phyloP scores from a whole-genome alignment of 2,113 vertebrate species.

The Petrocephalus microphthalmus region DNA sequence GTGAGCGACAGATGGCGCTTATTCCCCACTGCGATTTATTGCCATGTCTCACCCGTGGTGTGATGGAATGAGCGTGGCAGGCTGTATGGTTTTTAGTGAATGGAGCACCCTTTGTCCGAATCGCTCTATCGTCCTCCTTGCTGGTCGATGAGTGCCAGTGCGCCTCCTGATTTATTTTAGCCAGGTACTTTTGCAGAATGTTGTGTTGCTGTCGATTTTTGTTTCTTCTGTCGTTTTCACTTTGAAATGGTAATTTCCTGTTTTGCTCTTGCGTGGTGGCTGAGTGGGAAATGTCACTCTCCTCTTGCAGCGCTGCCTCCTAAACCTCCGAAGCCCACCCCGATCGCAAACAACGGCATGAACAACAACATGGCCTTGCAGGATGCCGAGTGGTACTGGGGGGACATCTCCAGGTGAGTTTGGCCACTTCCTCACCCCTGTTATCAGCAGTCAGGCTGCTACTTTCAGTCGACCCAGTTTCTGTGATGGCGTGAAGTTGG shows the following conservation, averaged over 20 bases:
- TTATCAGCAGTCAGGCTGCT: not conserved
- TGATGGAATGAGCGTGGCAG: slow-evolving; percentile 43
- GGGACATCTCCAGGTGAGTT: slow-evolving; percentile 91
- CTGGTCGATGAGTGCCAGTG: slow-evolving; percentile 35
- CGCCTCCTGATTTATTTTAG: slow-evolving; percentile 47
- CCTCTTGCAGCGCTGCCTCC: slow-evolving; percentile 85
- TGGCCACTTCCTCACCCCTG: not conserved
- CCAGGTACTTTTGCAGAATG: slow-evolving; percentile 18
- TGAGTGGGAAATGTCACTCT: slow-evolving; percentile 24
- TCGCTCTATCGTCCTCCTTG: slow-evolving; percentile 35
- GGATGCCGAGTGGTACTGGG: slow-evolving; percentile 99
- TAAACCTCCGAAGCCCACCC: slow-evolving; percentile 83
- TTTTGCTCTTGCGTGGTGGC: slow-evolving; percentile 10
- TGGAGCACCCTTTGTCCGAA: slow-evolving; percentile 46
- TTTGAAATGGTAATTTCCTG: not conserved
- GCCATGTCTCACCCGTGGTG: slow-evolving; percentile 38
- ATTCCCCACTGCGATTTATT: slow-evolving; percentile 50
- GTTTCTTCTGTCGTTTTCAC: slow-evolving; percentile 16
- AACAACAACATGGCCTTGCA: slow-evolving; percentile 97
- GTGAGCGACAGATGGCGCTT: slow-evolving; percentile 45
- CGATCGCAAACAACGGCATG: slow-evolving; percentile 89
- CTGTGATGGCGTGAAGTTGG: not conserved
- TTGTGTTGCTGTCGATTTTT: not conserved
- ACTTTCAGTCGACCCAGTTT: not conserved
- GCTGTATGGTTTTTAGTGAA: slow-evolving; percentile 44